These are phyloP conservation scores for Sorex araneus DNA, from an alignment of 2,113 vertebrate species.

Conservation along the genomic window DNA sequence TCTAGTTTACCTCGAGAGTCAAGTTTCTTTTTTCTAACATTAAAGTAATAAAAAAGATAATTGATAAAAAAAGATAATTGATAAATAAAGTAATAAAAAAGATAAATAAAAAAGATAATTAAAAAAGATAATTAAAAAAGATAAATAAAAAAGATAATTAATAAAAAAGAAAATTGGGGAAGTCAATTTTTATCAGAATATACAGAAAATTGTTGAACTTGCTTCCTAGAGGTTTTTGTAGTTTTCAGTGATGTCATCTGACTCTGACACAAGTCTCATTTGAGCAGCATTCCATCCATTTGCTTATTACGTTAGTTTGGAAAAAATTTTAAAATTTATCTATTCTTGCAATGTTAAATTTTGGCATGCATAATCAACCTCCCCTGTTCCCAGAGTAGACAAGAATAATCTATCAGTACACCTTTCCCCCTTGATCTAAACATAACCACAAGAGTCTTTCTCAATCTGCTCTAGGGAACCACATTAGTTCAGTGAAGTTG, in stretches of 20 bases:
- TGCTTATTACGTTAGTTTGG: background rate
- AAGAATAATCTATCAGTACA: background rate
- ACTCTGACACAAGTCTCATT: constrained; percentile 11
- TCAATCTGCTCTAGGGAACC: background rate
- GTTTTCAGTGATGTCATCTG: background rate
- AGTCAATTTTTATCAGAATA: background rate
- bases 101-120: no score
- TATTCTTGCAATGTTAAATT: constrained; percentile 42
- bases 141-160: no score
- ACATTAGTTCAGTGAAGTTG: background rate
- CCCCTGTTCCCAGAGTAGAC: background rate
- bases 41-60: no score
- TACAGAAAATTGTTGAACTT: background rate
- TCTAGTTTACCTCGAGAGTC: background rate
- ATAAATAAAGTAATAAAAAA: no score
- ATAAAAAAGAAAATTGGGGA: no score
- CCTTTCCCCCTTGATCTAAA: background rate
- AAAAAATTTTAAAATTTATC: constrained; percentile 29
- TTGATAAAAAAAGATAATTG: no score
- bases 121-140: no score
- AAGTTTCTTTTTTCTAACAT: background rate
- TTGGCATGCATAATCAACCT: background rate
- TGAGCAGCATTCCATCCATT: constrained; percentile 40
- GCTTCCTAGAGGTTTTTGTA: background rate
- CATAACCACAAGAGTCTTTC: background rate